Percentiles rank a stretch among this genome's conserved stretches.
These are phyloP conservation scores for Brachyrhaphis roseni DNA, from an alignment of 2,797 vertebrate species.

Conservation along the genomic window DNA sequence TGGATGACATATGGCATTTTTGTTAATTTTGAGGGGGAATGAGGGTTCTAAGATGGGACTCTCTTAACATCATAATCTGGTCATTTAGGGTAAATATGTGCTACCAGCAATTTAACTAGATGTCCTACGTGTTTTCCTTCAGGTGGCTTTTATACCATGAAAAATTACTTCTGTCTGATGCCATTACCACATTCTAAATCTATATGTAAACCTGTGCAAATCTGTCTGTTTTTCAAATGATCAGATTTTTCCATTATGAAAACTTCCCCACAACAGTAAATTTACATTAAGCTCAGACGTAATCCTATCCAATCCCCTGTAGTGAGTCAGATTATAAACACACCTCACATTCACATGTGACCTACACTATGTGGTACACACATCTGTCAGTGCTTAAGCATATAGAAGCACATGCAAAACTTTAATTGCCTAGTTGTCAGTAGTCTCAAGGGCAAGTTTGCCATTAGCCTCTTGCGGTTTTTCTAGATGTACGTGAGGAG, in stretches of 20 bases:
- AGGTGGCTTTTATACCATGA: not conserved
- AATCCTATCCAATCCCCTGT: not conserved
- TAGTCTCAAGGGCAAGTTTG: slow-evolving; percentile 39
- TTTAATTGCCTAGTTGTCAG: slow-evolving; percentile 41
- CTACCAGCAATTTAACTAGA: not conserved
- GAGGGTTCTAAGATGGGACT: not conserved
- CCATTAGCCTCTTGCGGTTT: slow-evolving; percentile 44
- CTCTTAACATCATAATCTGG: not conserved
- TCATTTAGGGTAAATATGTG: not conserved
- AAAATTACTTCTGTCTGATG: slow-evolving; percentile 17
- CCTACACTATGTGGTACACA: slow-evolving; percentile 17
- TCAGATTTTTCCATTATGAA: not conserved
- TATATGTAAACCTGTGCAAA: not conserved
- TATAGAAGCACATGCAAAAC: slow-evolving; percentile 31
- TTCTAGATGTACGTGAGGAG: slow-evolving; percentile 37
- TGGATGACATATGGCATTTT: not conserved
- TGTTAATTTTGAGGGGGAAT: not conserved
- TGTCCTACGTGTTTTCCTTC: slow-evolving; percentile 21
- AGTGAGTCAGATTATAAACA: slow-evolving; percentile 12
- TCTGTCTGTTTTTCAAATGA: not conserved
- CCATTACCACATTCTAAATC: slow-evolving; percentile 16
- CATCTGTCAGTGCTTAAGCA: slow-evolving; percentile 44
- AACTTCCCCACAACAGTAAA: not conserved
- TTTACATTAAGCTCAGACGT: not conserved
- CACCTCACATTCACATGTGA: not conserved